Conservation (phyloP, 2,888 invertebrate species). For the Callinectes sapidus region DNA sequence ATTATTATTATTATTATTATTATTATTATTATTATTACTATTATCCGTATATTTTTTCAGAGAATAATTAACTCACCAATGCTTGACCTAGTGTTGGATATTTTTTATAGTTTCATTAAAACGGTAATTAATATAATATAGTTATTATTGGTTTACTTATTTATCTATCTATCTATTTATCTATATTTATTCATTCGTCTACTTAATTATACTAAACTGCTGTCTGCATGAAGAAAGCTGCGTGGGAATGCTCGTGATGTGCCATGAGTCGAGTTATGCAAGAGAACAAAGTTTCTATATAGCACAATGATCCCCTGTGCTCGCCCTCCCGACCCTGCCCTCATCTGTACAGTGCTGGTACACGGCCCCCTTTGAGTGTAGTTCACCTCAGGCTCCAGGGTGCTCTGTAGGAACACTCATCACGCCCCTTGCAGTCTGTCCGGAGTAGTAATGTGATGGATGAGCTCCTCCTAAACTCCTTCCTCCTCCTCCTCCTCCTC, state of each 20-base stretch:
- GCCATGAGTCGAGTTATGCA: background rate
- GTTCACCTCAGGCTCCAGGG: background rate
- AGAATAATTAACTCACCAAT: background rate
- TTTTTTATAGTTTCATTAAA: background rate
- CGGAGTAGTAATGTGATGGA: background rate
- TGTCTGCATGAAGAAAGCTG: background rate
- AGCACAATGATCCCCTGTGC: slow-evolving; percentile 5
- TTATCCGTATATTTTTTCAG: background rate
- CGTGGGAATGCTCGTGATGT: background rate
- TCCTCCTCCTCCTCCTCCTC: background rate
- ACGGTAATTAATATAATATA: background rate
- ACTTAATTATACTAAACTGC: background rate
- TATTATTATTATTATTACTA: background rate
- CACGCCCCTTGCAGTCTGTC: background rate
- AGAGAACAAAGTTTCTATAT: background rate
- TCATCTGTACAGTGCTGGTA: slow-evolving; percentile 3
- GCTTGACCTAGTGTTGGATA: background rate
- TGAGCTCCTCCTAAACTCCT: background rate
- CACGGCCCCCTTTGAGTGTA: background rate
- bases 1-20: background rate
- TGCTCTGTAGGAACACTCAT: slow-evolving; percentile 4
- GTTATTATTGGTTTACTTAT: background rate
- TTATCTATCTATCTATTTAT: background rate
- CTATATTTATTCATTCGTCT: too few relatives aligned
- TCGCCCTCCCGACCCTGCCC: background rate